A percentile compares a stretch with the other conserved stretches of the same genome.
Conservation (phyloP, 2,797 vertebrate species). For the Zenarchopterus dispar region DNA sequence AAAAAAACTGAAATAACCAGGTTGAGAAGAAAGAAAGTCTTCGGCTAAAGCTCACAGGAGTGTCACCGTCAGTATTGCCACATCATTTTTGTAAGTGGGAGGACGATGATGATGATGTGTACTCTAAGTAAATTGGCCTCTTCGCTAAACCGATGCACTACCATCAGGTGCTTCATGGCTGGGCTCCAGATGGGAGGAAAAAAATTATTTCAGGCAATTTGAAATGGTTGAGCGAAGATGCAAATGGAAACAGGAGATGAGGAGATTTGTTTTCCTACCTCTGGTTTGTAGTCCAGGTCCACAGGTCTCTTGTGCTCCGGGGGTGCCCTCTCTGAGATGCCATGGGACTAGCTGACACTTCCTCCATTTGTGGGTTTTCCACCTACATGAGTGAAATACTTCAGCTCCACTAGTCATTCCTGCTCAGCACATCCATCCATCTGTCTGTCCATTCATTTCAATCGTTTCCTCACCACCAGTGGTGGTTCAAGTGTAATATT, state of each 20-base stretch:
- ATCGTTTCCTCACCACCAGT: no score
- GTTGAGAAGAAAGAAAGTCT: background rate
- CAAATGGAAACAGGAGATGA: background rate
- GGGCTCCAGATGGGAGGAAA: slow-evolving; percentile 26
- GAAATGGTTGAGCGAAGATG: slow-evolving; percentile 12
- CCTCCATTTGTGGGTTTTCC: slow-evolving; percentile 98
- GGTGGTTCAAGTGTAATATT: no score
- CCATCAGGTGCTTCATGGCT: slow-evolving; percentile 40
- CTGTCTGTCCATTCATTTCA: no score
- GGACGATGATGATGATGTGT: background rate
- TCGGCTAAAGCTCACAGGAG: slow-evolving; percentile 22
- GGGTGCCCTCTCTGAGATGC: slow-evolving; percentile 88
- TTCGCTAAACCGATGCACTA: slow-evolving; percentile 39
- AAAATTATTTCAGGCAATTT: slow-evolving; percentile 5
- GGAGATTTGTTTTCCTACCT: slow-evolving; percentile 79
- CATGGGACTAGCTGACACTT: slow-evolving; percentile 95
- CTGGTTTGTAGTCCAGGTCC: slow-evolving; percentile 94
- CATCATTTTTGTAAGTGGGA: no score
- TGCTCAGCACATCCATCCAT: no score
- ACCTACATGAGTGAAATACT: slow-evolving; percentile 76
- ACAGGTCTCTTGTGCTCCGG: slow-evolving; percentile 91
- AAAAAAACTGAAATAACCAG: slow-evolving; percentile 2
- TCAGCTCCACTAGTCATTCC: no score
- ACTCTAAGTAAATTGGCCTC: slow-evolving; percentile 36
- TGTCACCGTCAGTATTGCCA: slow-evolving; percentile 20